Conservation (phyloP, 2,113 vertebrate species). For the Camelus dromedarius region DNA sequence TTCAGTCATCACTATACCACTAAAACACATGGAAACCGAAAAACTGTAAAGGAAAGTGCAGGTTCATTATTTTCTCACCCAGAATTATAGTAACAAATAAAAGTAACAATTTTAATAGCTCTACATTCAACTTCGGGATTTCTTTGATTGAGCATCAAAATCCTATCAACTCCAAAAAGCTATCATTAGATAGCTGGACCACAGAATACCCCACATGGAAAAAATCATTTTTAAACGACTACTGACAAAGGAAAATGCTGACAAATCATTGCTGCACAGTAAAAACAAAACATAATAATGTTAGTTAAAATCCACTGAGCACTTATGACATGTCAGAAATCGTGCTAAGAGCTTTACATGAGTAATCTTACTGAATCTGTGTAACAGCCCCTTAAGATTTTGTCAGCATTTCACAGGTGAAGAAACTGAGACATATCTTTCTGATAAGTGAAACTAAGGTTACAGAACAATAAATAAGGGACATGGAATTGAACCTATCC, state of each 20-base stretch:
- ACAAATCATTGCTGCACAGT: background rate
- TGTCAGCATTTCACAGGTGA: background rate
- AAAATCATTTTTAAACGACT: constrained; percentile 41
- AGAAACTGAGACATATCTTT: background rate
- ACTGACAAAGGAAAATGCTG: constrained; percentile 3
- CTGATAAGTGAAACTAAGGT: background rate
- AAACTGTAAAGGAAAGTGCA: background rate
- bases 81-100: background rate
- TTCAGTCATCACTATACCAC: background rate
- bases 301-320: background rate
- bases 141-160: constrained; percentile 11
- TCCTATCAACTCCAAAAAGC: background rate
- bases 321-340: background rate
- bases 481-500: background rate
- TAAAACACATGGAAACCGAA: background rate
- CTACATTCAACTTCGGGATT: background rate
- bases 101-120: background rate
- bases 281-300: background rate
- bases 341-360: background rate
- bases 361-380: background rate
- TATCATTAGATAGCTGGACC: background rate
- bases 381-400: background rate
- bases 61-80: background rate
- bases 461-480: background rate
- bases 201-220: background rate